These are phyloP conservation scores for Myodes glareolus DNA, from an alignment of 2,113 vertebrate species.

Conservation along the genomic window DNA sequence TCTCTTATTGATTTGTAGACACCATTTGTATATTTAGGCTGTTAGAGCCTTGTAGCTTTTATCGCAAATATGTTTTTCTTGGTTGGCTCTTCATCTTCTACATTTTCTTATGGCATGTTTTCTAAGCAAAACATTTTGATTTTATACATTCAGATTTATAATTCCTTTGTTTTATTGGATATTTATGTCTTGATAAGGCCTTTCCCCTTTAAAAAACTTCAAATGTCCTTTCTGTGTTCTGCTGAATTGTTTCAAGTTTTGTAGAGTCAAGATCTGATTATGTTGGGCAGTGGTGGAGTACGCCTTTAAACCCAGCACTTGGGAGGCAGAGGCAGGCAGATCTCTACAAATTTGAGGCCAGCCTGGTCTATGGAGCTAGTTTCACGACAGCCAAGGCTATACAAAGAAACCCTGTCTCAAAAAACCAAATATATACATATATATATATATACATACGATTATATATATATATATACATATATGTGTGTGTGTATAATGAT, in stretches of 20 bases:
- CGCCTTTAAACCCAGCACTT: background rate
- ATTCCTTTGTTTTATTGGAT: constrained; percentile 53
- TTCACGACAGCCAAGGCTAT: background rate
- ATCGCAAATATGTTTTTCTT: constrained; percentile 57
- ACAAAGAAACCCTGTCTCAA: background rate
- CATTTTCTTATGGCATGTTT: constrained; percentile 62
- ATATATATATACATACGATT: too few relatives aligned
- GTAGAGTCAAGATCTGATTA: constrained; percentile 16
- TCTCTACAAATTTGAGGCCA: background rate
- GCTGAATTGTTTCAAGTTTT: constrained; percentile 48
- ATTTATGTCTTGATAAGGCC: constrained; percentile 9
- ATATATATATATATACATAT: too few relatives aligned
- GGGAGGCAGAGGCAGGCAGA: background rate
- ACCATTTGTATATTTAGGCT: constrained; percentile 55
- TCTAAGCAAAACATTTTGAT: constrained; percentile 71
- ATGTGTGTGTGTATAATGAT: too few relatives aligned
- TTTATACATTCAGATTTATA: constrained; percentile 67
- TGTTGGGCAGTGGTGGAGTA: background rate
- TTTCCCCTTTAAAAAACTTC: constrained; percentile 27
- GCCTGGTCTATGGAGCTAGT: background rate
- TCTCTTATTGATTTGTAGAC: constrained; percentile 64
- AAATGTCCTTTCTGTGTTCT: background rate
- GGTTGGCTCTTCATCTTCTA: constrained; percentile 35
- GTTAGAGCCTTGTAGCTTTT: constrained; percentile 40
- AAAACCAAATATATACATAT: background rate